phyloP scores from a whole-genome alignment of 2,797 vertebrate species.

The Sternotherus odoratus region DNA sequence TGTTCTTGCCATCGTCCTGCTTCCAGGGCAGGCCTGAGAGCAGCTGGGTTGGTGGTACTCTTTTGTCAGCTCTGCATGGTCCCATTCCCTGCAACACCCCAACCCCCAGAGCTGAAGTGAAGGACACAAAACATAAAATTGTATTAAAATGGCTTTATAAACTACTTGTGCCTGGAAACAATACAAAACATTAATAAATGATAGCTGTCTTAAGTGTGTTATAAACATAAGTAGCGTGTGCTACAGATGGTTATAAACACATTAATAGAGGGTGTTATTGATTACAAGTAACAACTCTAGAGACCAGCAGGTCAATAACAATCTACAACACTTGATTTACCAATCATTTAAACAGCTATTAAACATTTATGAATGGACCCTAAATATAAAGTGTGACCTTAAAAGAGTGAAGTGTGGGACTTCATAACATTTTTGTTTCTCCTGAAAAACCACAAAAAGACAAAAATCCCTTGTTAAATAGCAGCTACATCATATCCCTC shows the following conservation, averaged over 20 bases:
- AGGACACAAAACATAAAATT: background rate
- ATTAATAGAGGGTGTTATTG: constrained; percentile 18
- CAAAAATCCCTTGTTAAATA: background rate
- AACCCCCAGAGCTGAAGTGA: background rate
- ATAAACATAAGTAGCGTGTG: constrained; percentile 15
- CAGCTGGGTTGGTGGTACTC: rapidly evolving
- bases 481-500: background rate
- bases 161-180: constrained; percentile 53
- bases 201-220: constrained; percentile 54
- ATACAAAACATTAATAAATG: constrained; percentile 53
- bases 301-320: constrained; percentile 53
- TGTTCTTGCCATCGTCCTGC: background rate
- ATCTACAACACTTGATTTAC: constrained; percentile 58
- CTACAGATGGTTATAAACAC: background rate
- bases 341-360: constrained; percentile 59
- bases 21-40: background rate
- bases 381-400: constrained; percentile 46
- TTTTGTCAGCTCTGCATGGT: background rate
- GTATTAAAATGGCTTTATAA: constrained; percentile 65
- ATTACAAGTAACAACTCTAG: constrained; percentile 33
- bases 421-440: background rate
- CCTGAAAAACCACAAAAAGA: background rate
- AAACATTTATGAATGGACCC: constrained; percentile 46
- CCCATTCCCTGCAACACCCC: background rate
- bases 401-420: constrained; percentile 14